Conservation (phyloP, 1,140 invertebrate species). For the Drosophila bipectinata region DNA sequence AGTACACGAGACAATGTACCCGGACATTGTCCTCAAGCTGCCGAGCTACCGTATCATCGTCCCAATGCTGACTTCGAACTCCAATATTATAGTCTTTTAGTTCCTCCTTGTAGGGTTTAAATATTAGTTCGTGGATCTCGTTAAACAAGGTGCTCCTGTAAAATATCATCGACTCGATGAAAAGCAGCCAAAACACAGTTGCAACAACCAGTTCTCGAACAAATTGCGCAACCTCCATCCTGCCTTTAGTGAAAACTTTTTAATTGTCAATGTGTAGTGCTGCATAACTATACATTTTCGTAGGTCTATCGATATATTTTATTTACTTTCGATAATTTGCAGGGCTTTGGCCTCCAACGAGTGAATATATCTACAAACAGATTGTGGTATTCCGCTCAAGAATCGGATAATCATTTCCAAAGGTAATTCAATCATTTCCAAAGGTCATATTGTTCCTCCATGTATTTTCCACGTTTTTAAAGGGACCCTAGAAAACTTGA, state of each 20-base stretch:
- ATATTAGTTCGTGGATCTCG: not conserved
- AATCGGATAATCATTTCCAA: too few species aligned
- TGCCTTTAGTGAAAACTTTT: not conserved
- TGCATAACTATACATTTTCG: not conserved
- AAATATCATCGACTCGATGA: conserved; percentile 18
- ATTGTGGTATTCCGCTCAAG: too few species aligned
- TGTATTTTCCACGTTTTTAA: too few species aligned
- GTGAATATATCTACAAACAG: too few species aligned
- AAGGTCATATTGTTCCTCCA: too few species aligned
- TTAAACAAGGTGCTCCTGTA: not conserved
- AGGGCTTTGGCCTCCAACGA: too few species aligned
- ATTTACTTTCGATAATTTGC: too few species aligned
- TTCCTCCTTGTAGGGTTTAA: conserved; percentile 39
- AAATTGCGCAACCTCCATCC: not conserved
- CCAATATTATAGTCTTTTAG: conserved; percentile 21
- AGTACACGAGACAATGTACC: conserved; percentile 88
- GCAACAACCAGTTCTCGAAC: conserved; percentile 1
- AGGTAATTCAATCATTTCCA: too few species aligned
- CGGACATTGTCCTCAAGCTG: conserved; percentile 90
- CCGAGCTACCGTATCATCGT: conserved; percentile 86
- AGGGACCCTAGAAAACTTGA: too few species aligned
- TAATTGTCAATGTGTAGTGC: not conserved
- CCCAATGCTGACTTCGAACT: conserved; percentile 25
- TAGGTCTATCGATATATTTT: not conserved
- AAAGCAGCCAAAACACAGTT: conserved; percentile 3